Conservation (phyloP, 35 echinoderm and acorn worm genomes). For the Hemicentrotus pulcherrimus region DNA sequence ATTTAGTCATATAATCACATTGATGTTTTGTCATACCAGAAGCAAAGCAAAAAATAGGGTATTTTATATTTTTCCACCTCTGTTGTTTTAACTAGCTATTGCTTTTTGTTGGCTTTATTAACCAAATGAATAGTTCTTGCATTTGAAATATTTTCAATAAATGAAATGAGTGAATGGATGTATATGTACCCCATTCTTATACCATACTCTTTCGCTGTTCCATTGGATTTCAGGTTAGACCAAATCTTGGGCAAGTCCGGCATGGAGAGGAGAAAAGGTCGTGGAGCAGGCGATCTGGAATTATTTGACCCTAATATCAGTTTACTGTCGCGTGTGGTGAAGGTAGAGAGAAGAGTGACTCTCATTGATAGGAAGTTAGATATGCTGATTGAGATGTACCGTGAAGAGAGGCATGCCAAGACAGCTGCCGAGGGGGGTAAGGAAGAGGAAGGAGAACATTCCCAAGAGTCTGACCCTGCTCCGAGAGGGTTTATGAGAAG, state of each 20-base stretch:
- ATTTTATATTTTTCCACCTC: background rate
- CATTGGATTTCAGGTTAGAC: constrained; percentile 69
- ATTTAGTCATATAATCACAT: no score
- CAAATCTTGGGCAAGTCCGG: constrained; percentile 91
- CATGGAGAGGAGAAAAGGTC: constrained; percentile 71
- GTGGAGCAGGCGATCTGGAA: constrained; percentile 76
- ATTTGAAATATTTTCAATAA: background rate
- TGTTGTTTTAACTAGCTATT: no score
- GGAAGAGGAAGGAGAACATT: constrained; percentile 59
- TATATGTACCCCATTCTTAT: background rate
- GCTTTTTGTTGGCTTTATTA: no score
- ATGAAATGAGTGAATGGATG: background rate
- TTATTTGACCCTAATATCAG: constrained; percentile 89
- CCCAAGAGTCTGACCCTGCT: constrained; percentile 60
- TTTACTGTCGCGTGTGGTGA: constrained; percentile 84
- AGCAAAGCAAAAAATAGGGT: no score
- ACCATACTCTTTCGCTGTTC: background rate
- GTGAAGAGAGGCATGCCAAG: constrained; percentile 91
- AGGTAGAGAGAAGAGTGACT: constrained; percentile 91
- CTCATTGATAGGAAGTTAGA: constrained; percentile 94
- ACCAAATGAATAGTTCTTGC: background rate
- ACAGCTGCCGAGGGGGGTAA: constrained; percentile 40
- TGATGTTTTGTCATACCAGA: no score
- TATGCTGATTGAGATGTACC: constrained; percentile 97
- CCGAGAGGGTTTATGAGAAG: constrained; percentile 73